These are phyloP conservation scores for Enteromius thamalakanensis DNA, from an alignment of 2,797 vertebrate genomes.

Conservation along the genomic window DNA sequence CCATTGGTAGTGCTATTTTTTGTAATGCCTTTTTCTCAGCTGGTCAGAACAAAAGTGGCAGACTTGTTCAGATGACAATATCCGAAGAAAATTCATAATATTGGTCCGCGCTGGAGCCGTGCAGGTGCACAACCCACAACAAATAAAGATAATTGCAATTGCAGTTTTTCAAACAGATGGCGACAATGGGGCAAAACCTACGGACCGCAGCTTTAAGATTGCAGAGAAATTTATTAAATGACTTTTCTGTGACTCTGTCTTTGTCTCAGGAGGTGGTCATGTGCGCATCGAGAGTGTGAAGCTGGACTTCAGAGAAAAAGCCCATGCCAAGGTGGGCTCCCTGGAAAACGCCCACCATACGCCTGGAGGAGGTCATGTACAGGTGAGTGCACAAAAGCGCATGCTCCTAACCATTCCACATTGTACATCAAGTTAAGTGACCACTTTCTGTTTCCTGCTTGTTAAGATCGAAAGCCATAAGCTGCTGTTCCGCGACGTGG, in stretches of 20 bases:
- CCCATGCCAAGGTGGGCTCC: constrained; percentile 96
- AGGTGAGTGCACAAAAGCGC: constrained; percentile 75
- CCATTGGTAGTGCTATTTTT: too few species aligned
- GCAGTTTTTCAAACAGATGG: too few species aligned
- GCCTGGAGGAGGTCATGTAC: constrained; percentile 88
- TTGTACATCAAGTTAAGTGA: background rate
- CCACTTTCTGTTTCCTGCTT: constrained; percentile 11
- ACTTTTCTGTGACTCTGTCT: background rate
- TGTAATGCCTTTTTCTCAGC: too few species aligned
- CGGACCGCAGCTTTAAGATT: background rate
- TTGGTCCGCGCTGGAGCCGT: too few species aligned
- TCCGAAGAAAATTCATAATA: too few species aligned
- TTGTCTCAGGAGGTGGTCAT: constrained; percentile 86
- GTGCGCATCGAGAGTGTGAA: constrained; percentile 97
- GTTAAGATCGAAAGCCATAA: constrained; percentile 95
- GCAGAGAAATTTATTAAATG: background rate
- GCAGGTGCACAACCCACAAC: too few species aligned
- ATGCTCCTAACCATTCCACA: background rate
- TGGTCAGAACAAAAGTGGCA: too few species aligned
- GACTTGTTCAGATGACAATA: too few species aligned
- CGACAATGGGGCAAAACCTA: too few species aligned
- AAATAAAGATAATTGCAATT: too few species aligned
- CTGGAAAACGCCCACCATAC: constrained; percentile 93
- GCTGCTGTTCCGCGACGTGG: constrained; percentile 88
- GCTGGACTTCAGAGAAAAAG: constrained; percentile 99